These are phyloP conservation scores for Tenualosa thibaudeaui DNA, from an alignment of 2,797 vertebrate species.

Conservation along the genomic window DNA sequence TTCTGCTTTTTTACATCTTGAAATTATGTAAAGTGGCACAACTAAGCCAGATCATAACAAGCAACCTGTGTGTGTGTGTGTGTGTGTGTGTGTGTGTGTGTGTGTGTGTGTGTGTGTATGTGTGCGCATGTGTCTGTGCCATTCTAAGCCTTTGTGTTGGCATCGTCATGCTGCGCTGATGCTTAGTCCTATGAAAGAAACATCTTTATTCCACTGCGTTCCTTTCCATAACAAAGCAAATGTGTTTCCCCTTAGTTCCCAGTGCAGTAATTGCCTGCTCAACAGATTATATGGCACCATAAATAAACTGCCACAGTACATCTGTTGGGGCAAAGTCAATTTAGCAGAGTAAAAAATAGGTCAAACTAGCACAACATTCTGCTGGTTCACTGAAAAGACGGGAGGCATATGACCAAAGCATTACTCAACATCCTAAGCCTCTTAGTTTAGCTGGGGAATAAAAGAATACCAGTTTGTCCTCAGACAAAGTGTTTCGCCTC, in stretches of 20 bases:
- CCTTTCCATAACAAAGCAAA: slow-evolving; percentile 6
- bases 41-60: slow-evolving; percentile 18
- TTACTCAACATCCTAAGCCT: slow-evolving; percentile 38
- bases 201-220: neutral
- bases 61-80: slow-evolving; percentile 21
- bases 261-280: neutral
- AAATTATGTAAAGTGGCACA: slow-evolving; percentile 25
- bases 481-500: slow-evolving; percentile 31
- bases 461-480: slow-evolving; percentile 25
- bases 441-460: slow-evolving; percentile 12
- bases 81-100: slow-evolving; percentile 39
- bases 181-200: neutral
- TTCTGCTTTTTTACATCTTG: neutral
- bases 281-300: neutral
- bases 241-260: slow-evolving; percentile 6
- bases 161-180: neutral
- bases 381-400: neutral
- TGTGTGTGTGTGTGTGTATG: neutral
- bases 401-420: slow-evolving; percentile 31
- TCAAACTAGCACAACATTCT: slow-evolving; percentile 27
- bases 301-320: slow-evolving; percentile 20
- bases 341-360: slow-evolving; percentile 24
- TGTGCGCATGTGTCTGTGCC: neutral
- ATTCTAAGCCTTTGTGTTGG: neutral
- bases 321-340: neutral